These are phyloP conservation scores for Siderastrea siderea DNA, from an alignment of 92 coral and sea anemone species.

Conservation along the genomic window DNA sequence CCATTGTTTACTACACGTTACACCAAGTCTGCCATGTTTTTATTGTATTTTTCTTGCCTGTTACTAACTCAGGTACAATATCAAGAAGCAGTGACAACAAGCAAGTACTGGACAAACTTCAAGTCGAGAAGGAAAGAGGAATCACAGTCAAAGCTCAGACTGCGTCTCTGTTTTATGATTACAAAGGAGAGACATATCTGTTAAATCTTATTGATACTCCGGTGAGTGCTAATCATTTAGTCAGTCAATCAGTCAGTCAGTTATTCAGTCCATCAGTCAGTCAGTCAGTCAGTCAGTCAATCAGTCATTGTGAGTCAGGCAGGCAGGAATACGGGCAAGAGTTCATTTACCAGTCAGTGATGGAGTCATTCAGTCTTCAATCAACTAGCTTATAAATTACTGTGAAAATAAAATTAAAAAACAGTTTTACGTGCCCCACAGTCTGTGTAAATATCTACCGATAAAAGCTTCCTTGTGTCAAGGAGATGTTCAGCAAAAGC, in stretches of 20 bases:
- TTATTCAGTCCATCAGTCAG: not conserved
- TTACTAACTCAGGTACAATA: slow-evolving; percentile 75
- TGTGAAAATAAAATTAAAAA: too few species aligned
- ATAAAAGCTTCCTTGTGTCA: too few species aligned
- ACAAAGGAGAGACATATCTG: slow-evolving; percentile 81
- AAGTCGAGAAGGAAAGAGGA: slow-evolving; percentile 98
- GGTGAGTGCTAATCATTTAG: slow-evolving; percentile 59
- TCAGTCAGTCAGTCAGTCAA: not conserved
- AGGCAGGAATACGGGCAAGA: too few species aligned
- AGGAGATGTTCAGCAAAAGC: too few species aligned
- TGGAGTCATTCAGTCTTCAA: too few species aligned
- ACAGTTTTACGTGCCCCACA: too few species aligned
- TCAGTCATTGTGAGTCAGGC: not conserved
- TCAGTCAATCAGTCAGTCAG: not conserved
- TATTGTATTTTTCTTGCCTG: not conserved
- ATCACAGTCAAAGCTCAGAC: slow-evolving; percentile 98
- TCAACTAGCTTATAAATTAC: too few species aligned
- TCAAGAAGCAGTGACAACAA: slow-evolving; percentile 81
- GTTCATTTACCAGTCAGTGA: too few species aligned
- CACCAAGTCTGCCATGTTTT: not conserved
- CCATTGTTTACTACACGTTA: not conserved
- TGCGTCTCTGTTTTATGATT: slow-evolving; percentile 87
- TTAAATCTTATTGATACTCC: slow-evolving; percentile 98
- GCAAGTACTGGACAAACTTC: slow-evolving; percentile 96
- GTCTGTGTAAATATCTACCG: too few species aligned